Percentiles rank a stretch among this genome's conserved stretches.
Conservation (phyloP, 1,140 invertebrate species). For the Euura lappo region DNA sequence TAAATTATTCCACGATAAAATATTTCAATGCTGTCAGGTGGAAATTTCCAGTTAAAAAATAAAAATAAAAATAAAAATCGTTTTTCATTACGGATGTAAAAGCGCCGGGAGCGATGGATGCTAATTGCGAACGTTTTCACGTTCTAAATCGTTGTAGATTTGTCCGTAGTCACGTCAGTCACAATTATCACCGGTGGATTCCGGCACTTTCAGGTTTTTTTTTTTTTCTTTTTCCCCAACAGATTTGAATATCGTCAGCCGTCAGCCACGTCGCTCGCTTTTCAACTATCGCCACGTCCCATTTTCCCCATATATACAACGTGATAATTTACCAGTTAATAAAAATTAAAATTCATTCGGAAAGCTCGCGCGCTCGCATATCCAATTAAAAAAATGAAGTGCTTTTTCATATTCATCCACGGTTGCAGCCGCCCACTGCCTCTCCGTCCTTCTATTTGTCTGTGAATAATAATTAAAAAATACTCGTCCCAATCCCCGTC, state of each 20-base stretch:
- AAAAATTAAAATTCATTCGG: conserved; percentile 45
- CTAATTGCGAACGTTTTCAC: neutral
- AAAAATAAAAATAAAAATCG: too few relatives aligned
- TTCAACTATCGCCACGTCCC: neutral
- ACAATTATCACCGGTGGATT: neutral
- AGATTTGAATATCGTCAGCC: neutral
- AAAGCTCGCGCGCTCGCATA: conserved; percentile 23
- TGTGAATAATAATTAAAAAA: conserved; percentile 50
- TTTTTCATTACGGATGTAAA: too few relatives aligned
- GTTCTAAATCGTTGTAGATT: conserved; percentile 2
- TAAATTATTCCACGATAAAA: too few relatives aligned
- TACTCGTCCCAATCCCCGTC: conserved; percentile 18
- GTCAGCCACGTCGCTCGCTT: neutral
- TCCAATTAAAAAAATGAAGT: conserved; percentile 48
- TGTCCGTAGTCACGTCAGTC: neutral
- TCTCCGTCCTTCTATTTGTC: conserved; percentile 31
- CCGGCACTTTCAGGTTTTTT: too few relatives aligned
- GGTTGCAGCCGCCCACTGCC: neutral
- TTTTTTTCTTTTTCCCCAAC: too few relatives aligned
- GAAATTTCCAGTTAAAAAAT: too few relatives aligned
- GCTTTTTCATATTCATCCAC: conserved; percentile 46
- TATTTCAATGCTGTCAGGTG: too few relatives aligned
- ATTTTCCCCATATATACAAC: too few relatives aligned
- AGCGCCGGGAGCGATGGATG: neutral
- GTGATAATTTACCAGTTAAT: conserved; percentile 35